phyloP scores from a whole-genome alignment of 1,140 invertebrate species.

The Hylyphantes graminicola region DNA sequence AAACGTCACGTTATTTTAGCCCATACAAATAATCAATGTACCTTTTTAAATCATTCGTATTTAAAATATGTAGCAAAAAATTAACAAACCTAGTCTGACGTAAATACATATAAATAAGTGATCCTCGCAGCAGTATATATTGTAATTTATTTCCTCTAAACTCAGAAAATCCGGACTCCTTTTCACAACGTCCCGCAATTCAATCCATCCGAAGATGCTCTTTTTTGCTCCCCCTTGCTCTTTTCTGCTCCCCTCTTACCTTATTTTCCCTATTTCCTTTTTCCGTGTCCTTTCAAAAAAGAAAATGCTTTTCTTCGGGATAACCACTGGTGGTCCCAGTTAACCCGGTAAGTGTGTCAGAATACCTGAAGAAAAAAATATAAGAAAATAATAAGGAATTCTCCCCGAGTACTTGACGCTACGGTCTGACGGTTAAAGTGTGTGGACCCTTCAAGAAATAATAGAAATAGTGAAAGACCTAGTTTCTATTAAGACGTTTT shows the following conservation, averaged over 20 bases:
- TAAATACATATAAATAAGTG: too few species aligned
- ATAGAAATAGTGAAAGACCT: slow-evolving; percentile 16
- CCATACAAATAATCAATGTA: too few species aligned
- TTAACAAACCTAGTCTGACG: too few species aligned
- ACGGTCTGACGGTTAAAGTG: slow-evolving; percentile 56
- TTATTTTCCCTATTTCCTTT: slow-evolving; percentile 3
- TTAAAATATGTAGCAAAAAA: too few species aligned
- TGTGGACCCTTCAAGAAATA: slow-evolving; percentile 23
- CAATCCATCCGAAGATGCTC: slow-evolving; percentile 17
- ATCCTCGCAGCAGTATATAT: slow-evolving; percentile 7
- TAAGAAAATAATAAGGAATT: slow-evolving; percentile 8
- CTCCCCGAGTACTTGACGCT: slow-evolving; percentile 46
- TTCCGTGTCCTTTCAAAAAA: slow-evolving; percentile 13
- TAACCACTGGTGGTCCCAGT: slow-evolving; percentile 46
- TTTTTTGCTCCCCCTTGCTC: neutral
- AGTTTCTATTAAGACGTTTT: slow-evolving; percentile 53
- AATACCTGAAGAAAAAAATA: slow-evolving; percentile 31
- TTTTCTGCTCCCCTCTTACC: neutral
- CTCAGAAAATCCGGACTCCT: slow-evolving; percentile 50
- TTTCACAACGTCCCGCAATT: slow-evolving; percentile 53
- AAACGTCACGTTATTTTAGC: too few species aligned
- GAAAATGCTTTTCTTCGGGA: slow-evolving; percentile 26
- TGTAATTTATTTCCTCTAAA: slow-evolving; percentile 54
- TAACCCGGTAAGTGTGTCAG: slow-evolving; percentile 50
- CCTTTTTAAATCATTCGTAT: too few species aligned